phyloP scores from a whole-genome alignment of 2,113 vertebrate genomes.

The Jacana jacana region DNA sequence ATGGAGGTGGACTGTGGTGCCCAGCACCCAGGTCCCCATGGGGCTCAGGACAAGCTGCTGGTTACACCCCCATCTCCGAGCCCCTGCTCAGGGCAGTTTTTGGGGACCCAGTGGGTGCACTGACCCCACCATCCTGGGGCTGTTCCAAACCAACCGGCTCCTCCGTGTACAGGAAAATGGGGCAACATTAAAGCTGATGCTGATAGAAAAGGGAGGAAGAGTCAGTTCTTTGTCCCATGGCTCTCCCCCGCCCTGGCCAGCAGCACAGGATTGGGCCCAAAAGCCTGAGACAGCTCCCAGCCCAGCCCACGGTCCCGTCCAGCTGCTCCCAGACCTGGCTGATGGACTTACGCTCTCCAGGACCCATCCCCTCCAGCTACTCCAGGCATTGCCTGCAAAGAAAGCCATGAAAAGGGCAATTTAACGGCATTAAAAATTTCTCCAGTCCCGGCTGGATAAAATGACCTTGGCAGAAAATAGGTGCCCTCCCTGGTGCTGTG shows the following conservation, averaged over 20 bases:
- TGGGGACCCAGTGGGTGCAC: neutral
- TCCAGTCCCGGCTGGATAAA: neutral
- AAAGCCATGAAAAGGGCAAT: neutral
- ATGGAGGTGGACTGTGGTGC: accelerated
- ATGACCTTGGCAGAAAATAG: neutral
- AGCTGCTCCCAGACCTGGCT: accelerated
- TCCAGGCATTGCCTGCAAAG: neutral
- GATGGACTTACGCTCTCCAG: neutral
- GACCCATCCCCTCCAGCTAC: neutral
- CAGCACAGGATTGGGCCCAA: neutral
- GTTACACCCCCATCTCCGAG: neutral
- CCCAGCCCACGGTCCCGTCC: neutral
- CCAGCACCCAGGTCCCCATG: accelerated
- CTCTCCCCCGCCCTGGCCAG: neutral
- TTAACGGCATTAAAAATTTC: neutral
- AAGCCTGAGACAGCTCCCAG: neutral
- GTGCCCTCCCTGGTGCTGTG: neutral
- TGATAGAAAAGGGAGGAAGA: neutral
- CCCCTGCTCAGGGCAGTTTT: neutral
- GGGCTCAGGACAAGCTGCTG: neutral
- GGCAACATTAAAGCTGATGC: neutral
- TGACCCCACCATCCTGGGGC: neutral
- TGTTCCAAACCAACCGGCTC: neutral
- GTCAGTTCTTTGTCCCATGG: accelerated
- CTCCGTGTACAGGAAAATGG: accelerated